phyloP scores from a whole-genome alignment of 1,140 invertebrate species.

The Lucilia sericata region DNA sequence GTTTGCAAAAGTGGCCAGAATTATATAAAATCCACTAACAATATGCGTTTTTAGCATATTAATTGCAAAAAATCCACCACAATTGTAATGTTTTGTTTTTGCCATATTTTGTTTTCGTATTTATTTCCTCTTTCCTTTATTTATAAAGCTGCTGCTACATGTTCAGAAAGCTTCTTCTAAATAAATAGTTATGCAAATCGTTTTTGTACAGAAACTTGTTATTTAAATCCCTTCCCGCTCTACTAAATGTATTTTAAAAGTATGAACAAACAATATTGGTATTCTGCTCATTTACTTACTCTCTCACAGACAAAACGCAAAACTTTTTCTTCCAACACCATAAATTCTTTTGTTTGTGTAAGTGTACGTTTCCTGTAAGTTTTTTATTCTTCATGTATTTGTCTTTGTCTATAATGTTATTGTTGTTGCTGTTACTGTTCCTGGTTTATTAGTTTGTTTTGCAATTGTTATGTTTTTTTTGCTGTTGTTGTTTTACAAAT shows the following conservation, averaged over 20 bases:
- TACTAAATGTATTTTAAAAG: too few species aligned
- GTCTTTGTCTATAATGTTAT: neutral
- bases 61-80: slow-evolving; percentile 5
- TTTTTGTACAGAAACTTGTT: neutral
- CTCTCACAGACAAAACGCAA: neutral
- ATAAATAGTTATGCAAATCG: slow-evolving; percentile 21
- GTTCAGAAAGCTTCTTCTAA: neutral
- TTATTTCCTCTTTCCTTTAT: neutral
- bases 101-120: neutral
- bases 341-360: neutral
- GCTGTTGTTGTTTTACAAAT: neutral
- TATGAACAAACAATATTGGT: neutral
- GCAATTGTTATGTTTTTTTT: neutral
- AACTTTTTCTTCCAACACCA: neutral
- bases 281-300: neutral
- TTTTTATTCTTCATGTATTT: neutral
- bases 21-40: slow-evolving; percentile 38
- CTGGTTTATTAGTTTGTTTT: neutral
- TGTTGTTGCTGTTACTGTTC: neutral
- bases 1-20: slow-evolving; percentile 30
- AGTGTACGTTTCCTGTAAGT: neutral
- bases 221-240: neutral
- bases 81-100: neutral
- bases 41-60: slow-evolving; percentile 42
- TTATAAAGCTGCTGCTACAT: neutral